These are phyloP conservation scores for Brachymystax lenok DNA, from an alignment of 2,797 vertebrate genomes.

Conservation along the genomic window DNA sequence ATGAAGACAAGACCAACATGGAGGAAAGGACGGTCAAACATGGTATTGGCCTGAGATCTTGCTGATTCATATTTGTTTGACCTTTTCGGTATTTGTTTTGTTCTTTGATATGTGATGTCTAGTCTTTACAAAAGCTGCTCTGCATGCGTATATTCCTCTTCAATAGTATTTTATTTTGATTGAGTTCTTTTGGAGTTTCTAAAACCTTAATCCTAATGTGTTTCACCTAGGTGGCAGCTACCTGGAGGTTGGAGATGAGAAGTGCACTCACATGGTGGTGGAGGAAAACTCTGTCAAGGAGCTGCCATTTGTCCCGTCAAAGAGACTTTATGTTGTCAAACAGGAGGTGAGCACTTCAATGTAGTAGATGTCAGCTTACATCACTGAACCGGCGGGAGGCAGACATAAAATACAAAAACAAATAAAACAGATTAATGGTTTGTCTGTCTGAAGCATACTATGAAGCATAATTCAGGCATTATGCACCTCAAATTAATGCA, in stretches of 20 bases:
- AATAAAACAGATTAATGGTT: background rate
- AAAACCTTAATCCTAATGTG: constrained; percentile 8
- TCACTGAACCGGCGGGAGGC: background rate
- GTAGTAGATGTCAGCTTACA: background rate
- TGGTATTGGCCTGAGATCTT: constrained; percentile 66
- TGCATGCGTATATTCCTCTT: background rate
- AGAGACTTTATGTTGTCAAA: constrained; percentile 91
- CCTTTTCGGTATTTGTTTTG: background rate
- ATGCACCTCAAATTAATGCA: background rate
- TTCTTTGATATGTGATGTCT: background rate
- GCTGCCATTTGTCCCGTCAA: constrained; percentile 83
- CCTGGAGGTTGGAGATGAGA: constrained; percentile 85
- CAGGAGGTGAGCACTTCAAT: constrained; percentile 83
- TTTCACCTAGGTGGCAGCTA: constrained; percentile 80
- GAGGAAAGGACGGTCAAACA: constrained; percentile 97
- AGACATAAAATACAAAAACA: background rate
- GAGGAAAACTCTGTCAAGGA: constrained; percentile 94
- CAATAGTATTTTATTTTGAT: background rate
- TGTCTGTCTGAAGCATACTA: background rate
- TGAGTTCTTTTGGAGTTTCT: background rate
- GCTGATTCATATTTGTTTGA: background rate
- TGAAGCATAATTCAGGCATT: no score
- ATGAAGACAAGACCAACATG: constrained; percentile 93
- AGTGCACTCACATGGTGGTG: constrained; percentile 93
- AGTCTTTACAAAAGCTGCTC: background rate